These are phyloP conservation scores for Entomyzon cyanotis DNA, from an alignment of 2,113 vertebrate species.

Conservation along the genomic window DNA sequence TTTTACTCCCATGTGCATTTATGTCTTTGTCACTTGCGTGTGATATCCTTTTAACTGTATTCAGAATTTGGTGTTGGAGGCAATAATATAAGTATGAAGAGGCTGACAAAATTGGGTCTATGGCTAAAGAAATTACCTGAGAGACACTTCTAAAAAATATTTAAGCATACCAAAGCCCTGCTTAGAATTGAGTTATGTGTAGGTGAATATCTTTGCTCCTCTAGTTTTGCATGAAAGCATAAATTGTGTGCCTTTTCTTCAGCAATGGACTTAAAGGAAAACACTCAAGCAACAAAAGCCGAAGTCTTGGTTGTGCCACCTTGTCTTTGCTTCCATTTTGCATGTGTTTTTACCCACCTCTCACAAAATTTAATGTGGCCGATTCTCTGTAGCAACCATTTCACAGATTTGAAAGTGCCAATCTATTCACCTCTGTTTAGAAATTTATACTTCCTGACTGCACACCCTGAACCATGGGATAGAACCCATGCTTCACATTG, in stretches of 20 bases:
- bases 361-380: not conserved
- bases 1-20: not conserved
- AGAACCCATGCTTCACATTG: not conserved
- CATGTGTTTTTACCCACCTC: not conserved
- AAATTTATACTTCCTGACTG: not conserved
- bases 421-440: not conserved
- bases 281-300: not conserved
- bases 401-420: not conserved
- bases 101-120: not conserved
- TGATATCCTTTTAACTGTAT: not conserved
- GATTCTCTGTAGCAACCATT: not conserved
- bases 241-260: not conserved
- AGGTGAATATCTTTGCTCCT: not conserved
- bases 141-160: not conserved
- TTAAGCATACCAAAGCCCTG: not conserved
- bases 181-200: not conserved
- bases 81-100: not conserved
- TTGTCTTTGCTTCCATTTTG: not conserved
- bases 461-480: accelerated
- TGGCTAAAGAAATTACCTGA: not conserved
- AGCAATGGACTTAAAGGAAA: not conserved
- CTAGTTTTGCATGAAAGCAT: not conserved
- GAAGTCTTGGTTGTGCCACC: not conserved
- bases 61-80: not conserved
- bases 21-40: not conserved